Conservation (phyloP, 2,797 vertebrate genomes). For the Psittacula echo region DNA sequence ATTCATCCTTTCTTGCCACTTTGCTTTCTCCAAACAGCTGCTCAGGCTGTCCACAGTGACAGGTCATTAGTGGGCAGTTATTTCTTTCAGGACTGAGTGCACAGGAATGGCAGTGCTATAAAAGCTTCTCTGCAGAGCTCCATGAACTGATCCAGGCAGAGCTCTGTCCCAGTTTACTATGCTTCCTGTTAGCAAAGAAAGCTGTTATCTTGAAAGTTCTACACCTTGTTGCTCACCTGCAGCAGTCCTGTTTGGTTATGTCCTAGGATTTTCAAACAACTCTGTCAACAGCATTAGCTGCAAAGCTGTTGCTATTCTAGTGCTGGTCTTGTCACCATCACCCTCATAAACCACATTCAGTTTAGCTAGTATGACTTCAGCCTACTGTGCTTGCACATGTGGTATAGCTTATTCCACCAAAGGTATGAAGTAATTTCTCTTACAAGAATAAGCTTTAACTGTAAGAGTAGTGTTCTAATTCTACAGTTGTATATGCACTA, state of each 20-base stretch:
- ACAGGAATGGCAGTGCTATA: background rate
- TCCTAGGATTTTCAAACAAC: background rate
- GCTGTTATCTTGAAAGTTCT: background rate
- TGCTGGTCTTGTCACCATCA: background rate
- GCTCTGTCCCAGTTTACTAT: background rate
- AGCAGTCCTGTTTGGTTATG: background rate
- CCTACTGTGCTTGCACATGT: background rate
- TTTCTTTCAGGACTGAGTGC: conserved; percentile 21
- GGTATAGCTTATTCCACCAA: background rate
- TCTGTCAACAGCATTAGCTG: background rate
- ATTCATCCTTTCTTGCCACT: conserved; percentile 44
- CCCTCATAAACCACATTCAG: conserved; percentile 20
- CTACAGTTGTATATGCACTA: background rate
- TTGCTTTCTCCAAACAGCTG: conserved; percentile 46
- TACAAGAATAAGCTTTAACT: conserved; percentile 3
- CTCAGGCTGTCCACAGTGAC: conserved; percentile 45
- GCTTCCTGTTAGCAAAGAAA: background rate
- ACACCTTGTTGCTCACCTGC: background rate
- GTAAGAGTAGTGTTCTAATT: background rate
- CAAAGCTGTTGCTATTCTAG: background rate
- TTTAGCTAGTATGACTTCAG: background rate
- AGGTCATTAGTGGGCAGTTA: conserved; percentile 59
- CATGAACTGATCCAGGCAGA: background rate
- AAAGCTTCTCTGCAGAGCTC: conserved; percentile 32
- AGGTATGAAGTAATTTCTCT: background rate